Base-by-base conservation (phyloP, 2,113 vertebrate species). In the Origma solitaria region DNA sequence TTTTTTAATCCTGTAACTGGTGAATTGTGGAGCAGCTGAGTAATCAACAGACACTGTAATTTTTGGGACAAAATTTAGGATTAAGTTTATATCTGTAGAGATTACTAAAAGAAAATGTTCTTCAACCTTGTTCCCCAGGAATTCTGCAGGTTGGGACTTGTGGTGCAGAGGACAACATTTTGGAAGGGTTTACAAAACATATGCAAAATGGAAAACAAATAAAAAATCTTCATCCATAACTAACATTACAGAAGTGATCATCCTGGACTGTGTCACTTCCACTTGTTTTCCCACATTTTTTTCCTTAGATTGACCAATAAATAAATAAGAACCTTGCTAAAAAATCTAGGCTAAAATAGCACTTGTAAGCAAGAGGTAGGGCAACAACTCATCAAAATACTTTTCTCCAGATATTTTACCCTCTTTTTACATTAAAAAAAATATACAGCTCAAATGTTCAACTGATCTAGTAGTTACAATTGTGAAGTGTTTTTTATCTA, bases 401-500 rank as follows among this genome's bases (percentile, higher is more conserved):
- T 70, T 66, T 66, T 25, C 33, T 23, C 2, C 10, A 58, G 35
- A 33, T 64, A 58, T 54, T 88, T 88, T 57, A 66, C 9, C 5
- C 14, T 57, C 1, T 3, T 66, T 70, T 72, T 35, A 77, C 6
- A 80, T 14, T 20, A 62, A 83, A 54, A 50, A 81, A 31, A 65
- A 72, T 56, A 2, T 8, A 45, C 5, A 38, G 12, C 47, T 86
- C 10, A 71, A 82, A 77, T 24, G 10, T 69, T 76, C 35, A 78
- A 66, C 4, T 44, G 20, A 78, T 45, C 9, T 54, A 61, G 38
- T 24, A 81, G 27, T 28, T 88, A 53, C 12, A 88, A 37, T 4
- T 75, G 18, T 53, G 25, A n/a, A 0, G 0, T 11, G 1, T 1
- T 75, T 90, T 76, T 76, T n/a, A 79, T 60, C 16, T 76, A 57